phyloP scores from a whole-genome alignment of 2,113 vertebrate species.

The Tretioscincus oriximinensis region DNA sequence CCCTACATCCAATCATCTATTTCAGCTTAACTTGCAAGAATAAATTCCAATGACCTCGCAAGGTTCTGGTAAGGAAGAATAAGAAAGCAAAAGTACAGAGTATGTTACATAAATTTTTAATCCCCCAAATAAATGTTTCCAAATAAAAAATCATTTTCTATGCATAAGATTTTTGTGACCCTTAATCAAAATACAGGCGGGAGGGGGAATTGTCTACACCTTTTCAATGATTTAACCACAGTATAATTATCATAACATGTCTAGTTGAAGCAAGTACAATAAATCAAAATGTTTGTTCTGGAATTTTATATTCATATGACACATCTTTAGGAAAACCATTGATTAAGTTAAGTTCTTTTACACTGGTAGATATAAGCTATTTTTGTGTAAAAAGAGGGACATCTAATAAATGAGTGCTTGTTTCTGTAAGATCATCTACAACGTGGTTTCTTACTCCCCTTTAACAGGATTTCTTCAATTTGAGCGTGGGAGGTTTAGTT shows the following conservation, averaged over 20 bases:
- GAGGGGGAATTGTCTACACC: conserved; percentile 40
- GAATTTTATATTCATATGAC: conserved; percentile 44
- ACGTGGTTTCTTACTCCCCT: neutral
- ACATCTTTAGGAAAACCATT: conserved; percentile 53
- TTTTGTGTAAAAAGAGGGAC: neutral
- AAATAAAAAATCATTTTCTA: conserved; percentile 14
- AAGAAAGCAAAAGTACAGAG: neutral
- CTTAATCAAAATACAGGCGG: neutral
- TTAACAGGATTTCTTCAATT: conserved; percentile 29
- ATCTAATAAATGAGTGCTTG: neutral
- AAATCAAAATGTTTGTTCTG: conserved; percentile 50
- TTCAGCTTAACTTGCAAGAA: neutral
- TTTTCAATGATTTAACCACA: conserved; percentile 55
- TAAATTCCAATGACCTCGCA: neutral
- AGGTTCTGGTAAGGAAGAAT: conserved; percentile 13
- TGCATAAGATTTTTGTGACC: fast-evolving
- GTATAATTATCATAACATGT: conserved; percentile 46
- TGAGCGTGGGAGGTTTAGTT: neutral
- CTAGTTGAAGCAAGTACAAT: conserved; percentile 45
- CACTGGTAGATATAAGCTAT: conserved; percentile 24
- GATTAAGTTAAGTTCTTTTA: conserved; percentile 51
- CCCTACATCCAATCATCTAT: neutral
- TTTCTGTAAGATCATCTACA: conserved; percentile 22
- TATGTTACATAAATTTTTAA: conserved; percentile 7
- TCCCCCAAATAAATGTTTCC: conserved; percentile 1